Evolutionary conservation across 2,888 invertebrate species (phyloP), one percentile per base, ranked within the genome.

Genomic region (Mythimna ferrago): DNA sequence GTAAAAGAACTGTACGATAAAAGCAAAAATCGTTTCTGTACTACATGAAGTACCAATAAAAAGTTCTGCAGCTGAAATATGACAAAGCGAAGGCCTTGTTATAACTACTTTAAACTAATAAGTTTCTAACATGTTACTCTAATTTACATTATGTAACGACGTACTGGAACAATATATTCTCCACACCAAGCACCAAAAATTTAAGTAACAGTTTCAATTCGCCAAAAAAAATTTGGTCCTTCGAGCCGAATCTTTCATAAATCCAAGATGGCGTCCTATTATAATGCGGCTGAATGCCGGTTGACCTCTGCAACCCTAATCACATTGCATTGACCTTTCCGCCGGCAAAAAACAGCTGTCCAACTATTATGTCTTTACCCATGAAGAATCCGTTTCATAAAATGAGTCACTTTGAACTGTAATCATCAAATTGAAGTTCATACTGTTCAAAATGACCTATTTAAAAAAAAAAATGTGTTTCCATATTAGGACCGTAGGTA

Each of bases 301-400:
- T 41, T 78, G 82, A 82, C 70, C 74, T 82, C 74, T 68, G 44
- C 66, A 66, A 68, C 58, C 58, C 19, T 21, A 26, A 38, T 7
- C 62, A 51, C 53, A 65, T 67, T 21, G 44, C 53, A 61, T n/a
- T 78, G 67, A 81, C 79, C 74, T 74, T 66, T 51, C 58, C 65
- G 78, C 51, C 70, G 67, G 73, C 56, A n/a, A 73, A 74, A 80
- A 66, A 53, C 65, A 73, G 78, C 78, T 78, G 70, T 51, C 66
- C 5, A 38, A 44, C 21, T 51, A 62, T 51, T 48, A 65, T 32
- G 10, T 19, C 63, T 60, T 53, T 53, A 14, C 54, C 51, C 6
- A 48, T 48, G 48, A 48, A 16, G 48, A 16, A 6, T 48, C 48
- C 16, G 48, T 48, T 48, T 48, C 16, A 5, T 6, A 16, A 48